These are phyloP conservation scores for Corythornis vintsioides DNA, from an alignment of 2,113 vertebrate species.

Conservation along the genomic window DNA sequence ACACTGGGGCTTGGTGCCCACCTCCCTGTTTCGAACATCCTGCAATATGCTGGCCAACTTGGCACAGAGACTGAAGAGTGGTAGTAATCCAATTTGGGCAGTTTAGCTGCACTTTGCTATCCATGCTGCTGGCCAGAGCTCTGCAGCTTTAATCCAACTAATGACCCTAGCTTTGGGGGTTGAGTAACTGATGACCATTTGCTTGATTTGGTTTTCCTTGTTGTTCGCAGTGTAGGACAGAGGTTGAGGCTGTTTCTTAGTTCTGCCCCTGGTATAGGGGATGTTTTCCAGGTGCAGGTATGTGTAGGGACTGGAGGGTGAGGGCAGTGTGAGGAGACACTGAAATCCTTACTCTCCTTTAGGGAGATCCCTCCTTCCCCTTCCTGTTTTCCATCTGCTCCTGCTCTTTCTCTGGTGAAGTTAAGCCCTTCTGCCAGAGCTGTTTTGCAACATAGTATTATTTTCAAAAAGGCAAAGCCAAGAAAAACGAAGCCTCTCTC, in stretches of 20 bases:
- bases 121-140: conserved; percentile 38
- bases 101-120: conserved; percentile 65
- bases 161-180: conserved; percentile 50
- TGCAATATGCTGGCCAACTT: background rate
- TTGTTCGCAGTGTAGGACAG: background rate
- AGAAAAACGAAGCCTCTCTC: conserved; percentile 59
- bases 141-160: conserved; percentile 58
- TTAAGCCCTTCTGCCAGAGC: conserved; percentile 13
- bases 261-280: background rate
- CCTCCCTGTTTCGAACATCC: background rate
- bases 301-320: background rate
- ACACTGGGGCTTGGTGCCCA: background rate
- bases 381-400: background rate
- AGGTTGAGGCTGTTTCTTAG: background rate
- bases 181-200: background rate
- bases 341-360: background rate
- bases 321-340: background rate
- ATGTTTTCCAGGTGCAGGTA: background rate
- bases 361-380: background rate
- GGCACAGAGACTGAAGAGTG: background rate
- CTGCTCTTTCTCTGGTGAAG: background rate
- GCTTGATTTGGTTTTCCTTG: conserved; percentile 50
- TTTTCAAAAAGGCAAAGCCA: conserved; percentile 59
- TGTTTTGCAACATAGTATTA: conserved; percentile 42
- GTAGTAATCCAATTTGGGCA: conserved; percentile 69